These are phyloP conservation scores for Lasioglossum calceatum DNA, from an alignment of 2,888 invertebrate genomes.

Conservation along the genomic window DNA sequence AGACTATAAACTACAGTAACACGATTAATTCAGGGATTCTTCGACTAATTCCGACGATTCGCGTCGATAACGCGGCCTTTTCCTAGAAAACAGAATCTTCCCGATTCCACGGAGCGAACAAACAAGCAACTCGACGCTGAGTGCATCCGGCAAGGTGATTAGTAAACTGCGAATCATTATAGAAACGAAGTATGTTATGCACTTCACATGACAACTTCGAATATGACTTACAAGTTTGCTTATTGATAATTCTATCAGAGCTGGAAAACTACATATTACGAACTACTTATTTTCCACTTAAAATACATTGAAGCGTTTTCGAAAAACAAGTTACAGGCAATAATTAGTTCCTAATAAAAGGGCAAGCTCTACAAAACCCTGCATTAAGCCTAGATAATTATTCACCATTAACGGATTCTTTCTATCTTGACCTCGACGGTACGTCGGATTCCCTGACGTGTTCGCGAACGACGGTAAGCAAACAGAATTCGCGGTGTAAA, in stretches of 20 bases:
- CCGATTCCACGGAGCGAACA: background rate
- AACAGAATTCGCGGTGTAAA: background rate
- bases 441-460: slow-evolving; percentile 21
- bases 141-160: background rate
- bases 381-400: background rate
- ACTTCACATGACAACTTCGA: background rate
- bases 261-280: background rate
- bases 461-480: slow-evolving; percentile 9
- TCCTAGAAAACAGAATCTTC: background rate
- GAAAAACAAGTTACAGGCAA: background rate
- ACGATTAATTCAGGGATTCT: background rate
- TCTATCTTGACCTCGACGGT: background rate
- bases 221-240: background rate
- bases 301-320: background rate
- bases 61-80: background rate
- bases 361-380: background rate
- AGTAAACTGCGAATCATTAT: background rate
- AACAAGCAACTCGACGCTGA: background rate
- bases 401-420: background rate
- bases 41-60: background rate
- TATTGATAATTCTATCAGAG: background rate
- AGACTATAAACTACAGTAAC: background rate
- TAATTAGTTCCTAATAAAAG: background rate
- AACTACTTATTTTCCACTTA: background rate
- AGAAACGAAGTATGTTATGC: background rate